phyloP scores from a whole-genome alignment of 2,113 vertebrate genomes.

The Leptocoma aspasia region DNA sequence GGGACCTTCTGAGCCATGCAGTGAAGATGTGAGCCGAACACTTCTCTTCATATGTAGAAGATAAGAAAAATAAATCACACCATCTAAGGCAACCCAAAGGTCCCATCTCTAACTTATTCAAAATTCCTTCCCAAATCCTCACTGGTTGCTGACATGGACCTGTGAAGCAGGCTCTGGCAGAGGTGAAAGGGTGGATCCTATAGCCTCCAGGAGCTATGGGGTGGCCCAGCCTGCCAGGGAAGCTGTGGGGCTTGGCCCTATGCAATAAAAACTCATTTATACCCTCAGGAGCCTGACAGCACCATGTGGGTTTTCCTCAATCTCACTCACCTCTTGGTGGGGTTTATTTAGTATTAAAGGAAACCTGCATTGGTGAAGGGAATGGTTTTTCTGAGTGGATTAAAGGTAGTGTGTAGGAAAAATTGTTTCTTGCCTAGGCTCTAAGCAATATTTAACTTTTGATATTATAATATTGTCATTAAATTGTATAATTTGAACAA shows the following conservation, averaged over 20 bases:
- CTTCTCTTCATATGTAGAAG: too few species aligned
- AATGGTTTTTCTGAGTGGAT: background rate
- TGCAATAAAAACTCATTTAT: background rate
- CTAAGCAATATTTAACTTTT: background rate
- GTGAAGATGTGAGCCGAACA: too few species aligned
- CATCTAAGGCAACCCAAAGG: too few species aligned
- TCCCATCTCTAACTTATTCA: too few species aligned
- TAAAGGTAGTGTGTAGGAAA: background rate
- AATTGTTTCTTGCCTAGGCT: background rate
- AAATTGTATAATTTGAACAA: background rate
- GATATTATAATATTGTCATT: background rate
- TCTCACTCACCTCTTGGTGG: background rate
- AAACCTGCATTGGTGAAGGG: too few species aligned
- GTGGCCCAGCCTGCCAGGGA: background rate
- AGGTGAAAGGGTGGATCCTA: background rate
- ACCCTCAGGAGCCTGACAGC: background rate
- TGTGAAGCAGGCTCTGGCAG: background rate
- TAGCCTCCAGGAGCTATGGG: background rate
- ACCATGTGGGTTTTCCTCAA: background rate
- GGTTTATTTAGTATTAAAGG: background rate
- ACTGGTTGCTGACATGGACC: background rate
- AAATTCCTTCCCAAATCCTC: too few species aligned
- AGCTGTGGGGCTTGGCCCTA: background rate
- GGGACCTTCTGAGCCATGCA: too few species aligned
- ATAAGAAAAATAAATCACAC: too few species aligned